A percentile compares a stretch with the other conserved stretches of the same genome.
Conservation (phyloP, 2,113 vertebrate genomes). For the Clarias batrachus region DNA sequence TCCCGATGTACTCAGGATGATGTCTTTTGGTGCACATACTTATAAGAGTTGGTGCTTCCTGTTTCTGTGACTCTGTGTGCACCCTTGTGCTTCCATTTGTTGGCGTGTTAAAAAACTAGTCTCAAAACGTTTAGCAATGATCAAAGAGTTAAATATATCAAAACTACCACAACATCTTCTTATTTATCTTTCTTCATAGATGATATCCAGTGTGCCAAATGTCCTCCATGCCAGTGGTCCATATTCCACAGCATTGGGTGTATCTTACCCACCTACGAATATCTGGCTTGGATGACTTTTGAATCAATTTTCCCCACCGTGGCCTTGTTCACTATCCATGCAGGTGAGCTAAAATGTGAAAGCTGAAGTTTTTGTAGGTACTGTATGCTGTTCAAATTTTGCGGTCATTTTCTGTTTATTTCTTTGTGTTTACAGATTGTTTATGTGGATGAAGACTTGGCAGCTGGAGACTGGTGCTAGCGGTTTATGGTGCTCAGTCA, state of each 20-base stretch:
- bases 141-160: neutral
- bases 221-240: constrained; percentile 77
- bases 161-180: neutral
- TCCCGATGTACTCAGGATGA: no score
- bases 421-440: constrained; percentile 69
- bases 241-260: constrained; percentile 64
- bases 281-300: constrained; percentile 71
- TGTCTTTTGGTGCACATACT: no score
- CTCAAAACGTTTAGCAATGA: no score
- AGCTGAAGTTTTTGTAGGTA: neutral
- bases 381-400: neutral
- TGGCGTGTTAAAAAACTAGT: no score
- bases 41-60: no score
- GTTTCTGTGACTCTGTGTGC: no score
- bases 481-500: constrained; percentile 67
- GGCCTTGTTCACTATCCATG: constrained; percentile 76
- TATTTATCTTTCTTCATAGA: constrained; percentile 61
- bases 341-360: constrained; percentile 64
- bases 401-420: neutral
- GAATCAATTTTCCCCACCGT: constrained; percentile 70
- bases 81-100: no score
- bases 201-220: constrained; percentile 71
- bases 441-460: constrained; percentile 68
- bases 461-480: constrained; percentile 65
- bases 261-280: constrained; percentile 61